phyloP scores from a whole-genome alignment of 1,140 invertebrate species.

The Heliothis subflexa region DNA sequence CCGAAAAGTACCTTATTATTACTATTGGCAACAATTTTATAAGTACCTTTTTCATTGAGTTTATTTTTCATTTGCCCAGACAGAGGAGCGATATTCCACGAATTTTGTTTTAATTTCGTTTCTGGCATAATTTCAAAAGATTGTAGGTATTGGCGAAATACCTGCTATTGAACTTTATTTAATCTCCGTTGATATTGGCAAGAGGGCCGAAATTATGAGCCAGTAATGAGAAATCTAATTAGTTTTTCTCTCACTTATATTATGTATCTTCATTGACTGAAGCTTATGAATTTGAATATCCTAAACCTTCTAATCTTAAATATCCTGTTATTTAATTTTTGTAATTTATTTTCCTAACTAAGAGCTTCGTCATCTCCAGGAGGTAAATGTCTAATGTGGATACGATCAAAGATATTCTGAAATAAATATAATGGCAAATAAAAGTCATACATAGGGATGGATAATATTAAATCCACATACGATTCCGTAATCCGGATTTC shows the following conservation, averaged over 20 bases:
- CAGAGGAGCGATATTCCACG: conserved; percentile 27
- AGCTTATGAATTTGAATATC: no score
- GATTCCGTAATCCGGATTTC: background rate
- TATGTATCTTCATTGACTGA: background rate
- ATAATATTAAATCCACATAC: background rate
- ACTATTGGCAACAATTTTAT: conserved; percentile 31
- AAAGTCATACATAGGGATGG: no score
- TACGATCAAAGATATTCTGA: no score
- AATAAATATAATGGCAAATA: no score
- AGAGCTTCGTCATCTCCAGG: no score
- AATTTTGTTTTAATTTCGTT: conserved; percentile 47
- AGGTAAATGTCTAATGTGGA: no score
- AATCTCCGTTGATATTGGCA: conserved; percentile 33
- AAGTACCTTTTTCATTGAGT: conserved; percentile 46
- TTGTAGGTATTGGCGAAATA: conserved; percentile 36
- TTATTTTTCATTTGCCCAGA: conserved; percentile 48
- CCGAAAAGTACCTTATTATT: conserved; percentile 9
- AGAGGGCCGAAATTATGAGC: background rate
- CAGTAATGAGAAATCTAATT: conserved; percentile 10
- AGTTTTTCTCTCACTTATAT: background rate
- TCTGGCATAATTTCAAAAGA: conserved; percentile 35
- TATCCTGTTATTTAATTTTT: no score
- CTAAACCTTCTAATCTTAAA: no score
- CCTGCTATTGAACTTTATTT: conserved; percentile 28
- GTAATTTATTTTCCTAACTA: no score